A percentile compares a stretch with the other conserved stretches of the same genome.
Conservation (phyloP, 92 coral and sea anemone species). For the Ricordea florida region DNA sequence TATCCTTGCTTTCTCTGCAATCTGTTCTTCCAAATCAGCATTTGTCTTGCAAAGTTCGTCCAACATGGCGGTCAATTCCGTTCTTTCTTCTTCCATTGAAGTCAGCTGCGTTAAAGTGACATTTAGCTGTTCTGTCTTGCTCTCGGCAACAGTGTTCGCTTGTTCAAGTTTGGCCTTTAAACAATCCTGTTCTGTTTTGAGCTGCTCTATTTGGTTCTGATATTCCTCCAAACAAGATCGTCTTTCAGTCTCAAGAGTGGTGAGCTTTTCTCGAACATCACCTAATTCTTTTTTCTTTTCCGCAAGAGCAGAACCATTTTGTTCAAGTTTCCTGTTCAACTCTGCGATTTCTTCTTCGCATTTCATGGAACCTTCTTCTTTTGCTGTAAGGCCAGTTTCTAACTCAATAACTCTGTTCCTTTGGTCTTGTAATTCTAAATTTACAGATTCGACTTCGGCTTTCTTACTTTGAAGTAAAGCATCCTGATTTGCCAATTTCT, state of each 20-base stretch:
- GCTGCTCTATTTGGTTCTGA: neutral
- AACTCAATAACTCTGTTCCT: neutral
- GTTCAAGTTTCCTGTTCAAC: constrained; percentile 13
- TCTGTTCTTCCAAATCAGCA: constrained; percentile 14
- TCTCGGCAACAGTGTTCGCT: constrained; percentile 24
- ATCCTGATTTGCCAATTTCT: constrained; percentile 25
- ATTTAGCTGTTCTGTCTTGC: constrained; percentile 28
- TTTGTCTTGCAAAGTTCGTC: constrained; percentile 32
- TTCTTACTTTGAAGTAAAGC: constrained; percentile 25
- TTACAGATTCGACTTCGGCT: constrained; percentile 5
- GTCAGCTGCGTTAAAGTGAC: neutral
- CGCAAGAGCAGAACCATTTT: constrained; percentile 11
- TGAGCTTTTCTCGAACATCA: constrained; percentile 4
- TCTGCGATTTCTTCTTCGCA: constrained; percentile 9
- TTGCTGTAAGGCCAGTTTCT: neutral
- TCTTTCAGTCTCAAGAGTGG: neutral
- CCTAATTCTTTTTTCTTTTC: constrained; percentile 30
- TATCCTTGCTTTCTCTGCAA: neutral
- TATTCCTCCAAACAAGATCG: neutral
- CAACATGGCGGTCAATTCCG: constrained; percentile 19
- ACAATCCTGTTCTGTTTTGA: neutral
- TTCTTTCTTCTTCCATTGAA: constrained; percentile 6
- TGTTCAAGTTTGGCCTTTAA: constrained; percentile 31
- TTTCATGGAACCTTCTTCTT: constrained; percentile 18
- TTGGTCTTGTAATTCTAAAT: neutral